phyloP scores from a whole-genome alignment of 1,140 invertebrate species.

The Tetramorium parvispinum region DNA sequence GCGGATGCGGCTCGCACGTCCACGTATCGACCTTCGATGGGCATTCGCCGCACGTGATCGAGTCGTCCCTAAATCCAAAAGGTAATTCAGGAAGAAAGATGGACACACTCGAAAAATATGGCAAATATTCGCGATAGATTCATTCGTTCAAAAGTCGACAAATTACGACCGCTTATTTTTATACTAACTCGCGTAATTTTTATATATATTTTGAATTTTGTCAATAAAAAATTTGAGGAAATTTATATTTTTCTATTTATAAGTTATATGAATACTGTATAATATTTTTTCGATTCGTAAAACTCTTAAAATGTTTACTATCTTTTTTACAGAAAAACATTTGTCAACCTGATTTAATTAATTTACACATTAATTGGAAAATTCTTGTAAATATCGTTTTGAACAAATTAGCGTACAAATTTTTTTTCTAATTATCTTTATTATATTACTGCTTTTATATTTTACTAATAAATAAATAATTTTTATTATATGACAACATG shows the following conservation, averaged over 20 bases:
- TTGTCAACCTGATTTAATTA: neutral
- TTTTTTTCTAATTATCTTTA: neutral
- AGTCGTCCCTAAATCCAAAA: slow-evolving; percentile 82
- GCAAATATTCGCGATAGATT: neutral
- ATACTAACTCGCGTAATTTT: neutral
- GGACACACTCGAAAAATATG: neutral
- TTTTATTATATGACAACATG: neutral
- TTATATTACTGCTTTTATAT: neutral
- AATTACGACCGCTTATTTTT: neutral
- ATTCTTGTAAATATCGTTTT: neutral
- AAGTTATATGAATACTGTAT: neutral
- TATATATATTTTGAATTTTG: neutral
- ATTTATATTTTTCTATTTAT: neutral
- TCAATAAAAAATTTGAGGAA: neutral
- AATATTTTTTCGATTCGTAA: neutral
- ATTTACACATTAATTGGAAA: neutral
- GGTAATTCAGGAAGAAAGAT: slow-evolving; percentile 73
- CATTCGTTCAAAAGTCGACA: neutral
- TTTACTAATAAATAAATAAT: neutral
- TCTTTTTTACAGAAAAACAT: neutral
- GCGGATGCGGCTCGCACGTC: slow-evolving; percentile 91
- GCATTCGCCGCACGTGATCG: slow-evolving; percentile 81
- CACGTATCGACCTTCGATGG: slow-evolving; percentile 86
- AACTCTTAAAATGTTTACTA: neutral
- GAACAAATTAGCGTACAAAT: neutral